Evolutionary conservation across 2,888 invertebrate genomes (phyloP).

Genomic region (Eupithecia subumbrata): DNA sequence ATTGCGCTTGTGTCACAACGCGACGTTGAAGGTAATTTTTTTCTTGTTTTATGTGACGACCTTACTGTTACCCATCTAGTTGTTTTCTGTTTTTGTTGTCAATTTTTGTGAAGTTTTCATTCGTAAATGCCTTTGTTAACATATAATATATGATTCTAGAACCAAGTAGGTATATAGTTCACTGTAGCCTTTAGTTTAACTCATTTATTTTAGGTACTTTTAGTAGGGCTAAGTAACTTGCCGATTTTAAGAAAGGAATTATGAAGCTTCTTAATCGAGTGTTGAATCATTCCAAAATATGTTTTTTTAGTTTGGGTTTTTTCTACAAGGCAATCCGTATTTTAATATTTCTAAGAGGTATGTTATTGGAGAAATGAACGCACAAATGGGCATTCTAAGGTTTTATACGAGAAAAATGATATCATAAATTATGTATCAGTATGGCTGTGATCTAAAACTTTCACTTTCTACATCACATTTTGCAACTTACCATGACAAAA

Average conservation of each 20-base stretch:
- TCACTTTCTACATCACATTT: not conserved
- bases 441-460: slow-evolving; percentile 12
- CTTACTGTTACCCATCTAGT: no score
- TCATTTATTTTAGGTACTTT: not conserved
- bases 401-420: not conserved
- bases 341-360: not conserved
- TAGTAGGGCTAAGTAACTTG: not conserved
- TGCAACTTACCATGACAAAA: not conserved
- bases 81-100: no score
- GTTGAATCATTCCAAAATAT: slow-evolving; percentile 21
- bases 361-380: not conserved
- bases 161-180: not conserved
- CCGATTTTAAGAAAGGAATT: not conserved
- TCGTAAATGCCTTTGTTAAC: no score
- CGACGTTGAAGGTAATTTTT: no score
- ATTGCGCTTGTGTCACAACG: no score
- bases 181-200: not conserved
- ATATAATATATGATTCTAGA: no score
- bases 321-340: not conserved
- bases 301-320: not conserved
- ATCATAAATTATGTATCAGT: not conserved
- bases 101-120: no score
- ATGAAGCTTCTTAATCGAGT: not conserved
- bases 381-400: not conserved
- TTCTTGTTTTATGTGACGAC: no score